Percentiles rank a stretch among this genome's conserved stretches.
phyloP scores from a whole-genome alignment of 2,888 invertebrate species.

The Augochlorella aurata region DNA sequence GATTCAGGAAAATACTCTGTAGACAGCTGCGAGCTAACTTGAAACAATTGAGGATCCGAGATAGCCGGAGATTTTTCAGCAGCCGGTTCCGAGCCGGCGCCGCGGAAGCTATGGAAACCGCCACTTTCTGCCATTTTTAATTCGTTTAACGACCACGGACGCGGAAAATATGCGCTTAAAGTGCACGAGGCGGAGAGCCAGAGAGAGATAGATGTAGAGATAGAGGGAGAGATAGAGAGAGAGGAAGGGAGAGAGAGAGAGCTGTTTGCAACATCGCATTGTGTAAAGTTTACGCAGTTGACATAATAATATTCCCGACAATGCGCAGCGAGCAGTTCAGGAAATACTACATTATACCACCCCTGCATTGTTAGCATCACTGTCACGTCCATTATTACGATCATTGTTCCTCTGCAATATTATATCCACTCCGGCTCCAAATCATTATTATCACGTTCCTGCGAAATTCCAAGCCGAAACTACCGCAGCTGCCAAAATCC shows the following conservation, averaged over 20 bases:
- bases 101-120: not conserved
- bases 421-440: constrained; percentile 22
- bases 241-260: no score
- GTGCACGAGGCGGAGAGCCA: no score
- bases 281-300: constrained; percentile 19
- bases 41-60: no score
- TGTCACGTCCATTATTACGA: constrained; percentile 41
- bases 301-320: constrained; percentile 40
- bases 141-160: not conserved
- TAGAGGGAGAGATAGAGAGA: no score
- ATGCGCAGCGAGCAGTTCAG: constrained; percentile 28
- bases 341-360: constrained; percentile 29
- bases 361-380: constrained; percentile 44
- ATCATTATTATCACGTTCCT: constrained; percentile 9
- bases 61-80: no score
- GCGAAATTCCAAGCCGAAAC: not conserved
- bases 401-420: constrained; percentile 42
- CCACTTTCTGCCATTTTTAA: not conserved
- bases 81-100: no score
- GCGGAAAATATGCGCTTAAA: not conserved
- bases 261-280: not conserved
- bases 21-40: not conserved
- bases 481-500: constrained; percentile 1
- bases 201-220: no score
- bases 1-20: constrained; percentile 33